Conservation (phyloP, 2,888 invertebrate species). For the Gari tellinella region DNA sequence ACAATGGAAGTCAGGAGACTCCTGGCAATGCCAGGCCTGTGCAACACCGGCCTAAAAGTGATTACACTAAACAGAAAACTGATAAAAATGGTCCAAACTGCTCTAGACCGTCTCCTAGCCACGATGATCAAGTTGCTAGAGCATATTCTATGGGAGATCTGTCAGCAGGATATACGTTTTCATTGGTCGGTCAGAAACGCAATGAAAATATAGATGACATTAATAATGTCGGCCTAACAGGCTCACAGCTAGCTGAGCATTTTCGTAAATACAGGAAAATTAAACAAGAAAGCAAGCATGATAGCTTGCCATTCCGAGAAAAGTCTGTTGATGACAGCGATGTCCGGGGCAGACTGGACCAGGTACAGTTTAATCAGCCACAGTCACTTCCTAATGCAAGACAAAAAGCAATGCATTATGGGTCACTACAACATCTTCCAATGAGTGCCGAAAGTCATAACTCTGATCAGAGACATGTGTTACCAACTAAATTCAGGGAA, state of each 20-base stretch:
- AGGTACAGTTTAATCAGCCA: conserved; percentile 4
- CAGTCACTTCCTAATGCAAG: background rate
- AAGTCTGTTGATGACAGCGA: conserved; percentile 33
- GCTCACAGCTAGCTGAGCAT: conserved; percentile 51
- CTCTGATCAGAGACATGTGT: conserved; percentile 15
- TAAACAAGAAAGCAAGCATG: conserved; percentile 43
- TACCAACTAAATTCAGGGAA: conserved; percentile 25
- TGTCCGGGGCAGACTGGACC: background rate
- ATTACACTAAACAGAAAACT: no score
- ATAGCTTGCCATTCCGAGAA: conserved; percentile 47
- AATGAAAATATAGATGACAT: conserved; percentile 61
- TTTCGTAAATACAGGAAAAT: conserved; percentile 53
- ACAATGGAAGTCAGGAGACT: no score
- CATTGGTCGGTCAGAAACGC: conserved; percentile 75
- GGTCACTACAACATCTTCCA: conserved; percentile 55
- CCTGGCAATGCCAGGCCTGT: no score
- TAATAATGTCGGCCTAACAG: conserved; percentile 42
- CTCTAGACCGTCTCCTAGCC: conserved; percentile 22
- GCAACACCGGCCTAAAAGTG: no score
- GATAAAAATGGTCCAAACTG: background rate
- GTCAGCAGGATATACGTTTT: conserved; percentile 69
- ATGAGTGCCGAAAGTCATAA: conserved; percentile 19
- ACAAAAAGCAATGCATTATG: conserved; percentile 42
- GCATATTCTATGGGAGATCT: conserved; percentile 73
- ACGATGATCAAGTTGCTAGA: conserved; percentile 63